Conservation (phyloP, 2,113 vertebrate genomes). For the Xenopus borealis region DNA sequence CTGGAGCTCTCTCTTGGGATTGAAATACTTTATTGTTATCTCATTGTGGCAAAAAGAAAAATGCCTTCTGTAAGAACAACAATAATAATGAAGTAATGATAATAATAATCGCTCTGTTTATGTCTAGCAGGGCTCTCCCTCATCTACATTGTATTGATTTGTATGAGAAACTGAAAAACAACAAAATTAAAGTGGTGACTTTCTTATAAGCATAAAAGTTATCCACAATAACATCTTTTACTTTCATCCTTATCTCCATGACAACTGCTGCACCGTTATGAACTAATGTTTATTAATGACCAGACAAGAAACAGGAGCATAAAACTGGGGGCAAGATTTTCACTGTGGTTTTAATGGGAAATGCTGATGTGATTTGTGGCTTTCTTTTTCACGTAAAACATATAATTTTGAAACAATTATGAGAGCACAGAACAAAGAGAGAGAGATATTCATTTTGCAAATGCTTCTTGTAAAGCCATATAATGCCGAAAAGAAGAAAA, state of each 20-base stretch:
- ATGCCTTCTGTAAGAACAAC: not conserved
- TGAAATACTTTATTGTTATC: no score
- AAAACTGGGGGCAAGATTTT: constrained; percentile 1
- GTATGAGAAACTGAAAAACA: constrained; percentile 1
- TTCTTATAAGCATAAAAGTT: not conserved
- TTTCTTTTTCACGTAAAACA: not conserved
- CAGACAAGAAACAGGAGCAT: not conserved
- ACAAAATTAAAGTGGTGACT: not conserved
- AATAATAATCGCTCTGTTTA: not conserved
- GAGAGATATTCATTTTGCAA: not conserved
- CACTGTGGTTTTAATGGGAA: not conserved
- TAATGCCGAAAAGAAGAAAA: not conserved
- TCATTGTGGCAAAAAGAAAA: not conserved
- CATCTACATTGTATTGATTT: constrained; percentile 4
- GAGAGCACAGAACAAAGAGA: not conserved
- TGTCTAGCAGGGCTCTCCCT: not conserved
- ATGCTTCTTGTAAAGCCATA: not conserved
- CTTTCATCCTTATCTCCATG: not conserved
- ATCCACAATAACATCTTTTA: not conserved
- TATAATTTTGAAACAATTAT: constrained; percentile 5
- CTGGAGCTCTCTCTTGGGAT: no score
- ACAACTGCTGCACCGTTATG: constrained; percentile 3
- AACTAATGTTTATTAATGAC: constrained; percentile 7
- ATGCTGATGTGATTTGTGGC: not conserved
- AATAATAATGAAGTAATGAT: not conserved